Evolutionary conservation across 2,888 invertebrate genomes (phyloP).

Genomic region (Toxonevra muliebris): DNA sequence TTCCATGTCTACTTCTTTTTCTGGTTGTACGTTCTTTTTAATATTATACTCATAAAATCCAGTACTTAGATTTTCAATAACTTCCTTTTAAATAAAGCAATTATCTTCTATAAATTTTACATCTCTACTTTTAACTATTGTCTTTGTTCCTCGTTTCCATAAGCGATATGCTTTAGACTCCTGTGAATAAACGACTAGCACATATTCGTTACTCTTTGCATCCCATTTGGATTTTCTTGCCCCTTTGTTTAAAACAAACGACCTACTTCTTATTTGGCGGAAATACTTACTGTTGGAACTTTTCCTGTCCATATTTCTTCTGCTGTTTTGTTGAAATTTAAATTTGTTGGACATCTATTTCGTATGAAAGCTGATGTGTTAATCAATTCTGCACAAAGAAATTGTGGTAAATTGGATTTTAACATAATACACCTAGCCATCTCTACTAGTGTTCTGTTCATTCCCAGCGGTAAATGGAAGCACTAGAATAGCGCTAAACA

Average conservation of each 20-base stretch:
- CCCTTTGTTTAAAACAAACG: slow-evolving; percentile 23
- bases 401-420: too few species aligned
- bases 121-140: slow-evolving; percentile 24
- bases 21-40: too few species aligned
- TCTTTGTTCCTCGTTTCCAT: slow-evolving; percentile 25
- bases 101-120: slow-evolving; percentile 21
- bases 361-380: slow-evolving; percentile 30
- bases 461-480: too few species aligned
- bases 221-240: slow-evolving; percentile 23
- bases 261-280: slow-evolving; percentile 21
- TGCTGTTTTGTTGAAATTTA: slow-evolving; percentile 28
- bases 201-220: slow-evolving; percentile 21
- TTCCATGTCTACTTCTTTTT: too few species aligned
- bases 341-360: slow-evolving; percentile 29
- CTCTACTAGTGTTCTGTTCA: too few species aligned
- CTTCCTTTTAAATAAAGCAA: background rate
- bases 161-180: slow-evolving; percentile 33
- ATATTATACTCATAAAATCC: too few species aligned
- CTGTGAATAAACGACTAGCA: slow-evolving; percentile 26
- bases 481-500: too few species aligned
- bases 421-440: too few species aligned
- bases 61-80: too few species aligned
- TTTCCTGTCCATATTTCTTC: slow-evolving; percentile 32
- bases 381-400: slow-evolving; percentile 31
- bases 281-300: slow-evolving; percentile 30